Conservation (phyloP, 2,113 vertebrate genomes). For the Corythoichthys haematopterus region DNA sequence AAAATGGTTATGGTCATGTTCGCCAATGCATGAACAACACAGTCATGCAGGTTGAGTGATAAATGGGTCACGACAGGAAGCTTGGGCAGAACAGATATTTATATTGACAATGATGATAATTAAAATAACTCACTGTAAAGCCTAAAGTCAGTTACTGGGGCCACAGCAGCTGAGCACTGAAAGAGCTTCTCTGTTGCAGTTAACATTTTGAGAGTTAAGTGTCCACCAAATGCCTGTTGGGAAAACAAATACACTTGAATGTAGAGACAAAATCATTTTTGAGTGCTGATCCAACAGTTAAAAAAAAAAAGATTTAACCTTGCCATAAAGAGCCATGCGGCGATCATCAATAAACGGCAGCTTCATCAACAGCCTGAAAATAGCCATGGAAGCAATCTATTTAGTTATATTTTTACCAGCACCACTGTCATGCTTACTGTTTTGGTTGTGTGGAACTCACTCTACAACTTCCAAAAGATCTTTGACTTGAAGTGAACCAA, state of each 20-base stretch:
- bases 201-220: conserved; percentile 78
- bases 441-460: conserved; percentile 59
- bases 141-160: conserved; percentile 79
- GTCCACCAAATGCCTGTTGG: conserved; percentile 75
- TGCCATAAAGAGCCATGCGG: conserved; percentile 75
- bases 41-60: neutral
- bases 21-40: too few relatives aligned
- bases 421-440: neutral
- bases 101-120: neutral
- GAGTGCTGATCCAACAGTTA: neutral
- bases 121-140: conserved; percentile 72
- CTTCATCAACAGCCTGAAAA: conserved; percentile 70
- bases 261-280: conserved; percentile 4
- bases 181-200: conserved; percentile 70
- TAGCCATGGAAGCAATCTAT: conserved; percentile 11
- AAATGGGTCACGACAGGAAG: neutral
- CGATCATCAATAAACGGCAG: conserved; percentile 74
- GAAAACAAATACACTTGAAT: neutral
- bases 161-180: conserved; percentile 68
- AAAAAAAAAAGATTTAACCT: conserved; percentile 60
- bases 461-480: conserved; percentile 71
- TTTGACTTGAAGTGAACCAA: conserved; percentile 68
- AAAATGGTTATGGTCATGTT: too few relatives aligned
- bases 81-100: neutral
- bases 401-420: neutral